These are phyloP conservation scores for Heteromurus nitidus DNA, from an alignment of 2,888 invertebrate genomes.

Conservation along the genomic window DNA sequence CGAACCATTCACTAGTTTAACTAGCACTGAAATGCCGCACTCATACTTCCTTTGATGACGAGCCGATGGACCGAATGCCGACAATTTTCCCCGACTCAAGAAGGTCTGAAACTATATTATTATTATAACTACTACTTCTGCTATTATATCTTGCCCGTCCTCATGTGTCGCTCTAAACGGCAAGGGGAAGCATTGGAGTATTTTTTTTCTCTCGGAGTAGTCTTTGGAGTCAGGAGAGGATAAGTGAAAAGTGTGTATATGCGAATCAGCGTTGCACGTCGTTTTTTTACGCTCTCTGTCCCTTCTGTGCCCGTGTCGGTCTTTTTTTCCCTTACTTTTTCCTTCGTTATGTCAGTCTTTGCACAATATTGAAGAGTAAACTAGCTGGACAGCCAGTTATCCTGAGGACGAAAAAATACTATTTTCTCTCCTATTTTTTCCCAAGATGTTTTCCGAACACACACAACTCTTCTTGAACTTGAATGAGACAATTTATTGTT, in stretches of 20 bases:
- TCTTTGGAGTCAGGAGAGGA: not conserved
- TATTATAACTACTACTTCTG: not conserved
- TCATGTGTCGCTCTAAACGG: conserved; percentile 26
- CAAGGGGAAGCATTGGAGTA: not conserved
- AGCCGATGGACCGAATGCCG: conserved; percentile 61
- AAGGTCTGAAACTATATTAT: not conserved
- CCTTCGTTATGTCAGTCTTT: not conserved
- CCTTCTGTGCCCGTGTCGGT: not conserved
- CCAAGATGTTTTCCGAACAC: not conserved
- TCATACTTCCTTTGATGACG: conserved; percentile 49
- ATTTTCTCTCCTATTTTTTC: not conserved
- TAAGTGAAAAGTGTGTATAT: not conserved
- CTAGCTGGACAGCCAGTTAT: not conserved
- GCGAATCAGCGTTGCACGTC: conserved; percentile 18
- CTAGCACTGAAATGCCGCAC: conserved; percentile 57
- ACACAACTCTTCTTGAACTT: not conserved
- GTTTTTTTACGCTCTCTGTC: not conserved
- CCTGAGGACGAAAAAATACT: not conserved
- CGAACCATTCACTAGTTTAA: conserved; percentile 43
- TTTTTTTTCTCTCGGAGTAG: not conserved
- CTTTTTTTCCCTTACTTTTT: conserved; percentile 6
- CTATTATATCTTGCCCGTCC: conserved; percentile 8
- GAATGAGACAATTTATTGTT: not conserved
- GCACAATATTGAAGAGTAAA: not conserved
- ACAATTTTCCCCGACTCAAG: conserved; percentile 50